Base-by-base conservation (phyloP, 2,797 vertebrate genomes). In the Argentina silus region DNA sequence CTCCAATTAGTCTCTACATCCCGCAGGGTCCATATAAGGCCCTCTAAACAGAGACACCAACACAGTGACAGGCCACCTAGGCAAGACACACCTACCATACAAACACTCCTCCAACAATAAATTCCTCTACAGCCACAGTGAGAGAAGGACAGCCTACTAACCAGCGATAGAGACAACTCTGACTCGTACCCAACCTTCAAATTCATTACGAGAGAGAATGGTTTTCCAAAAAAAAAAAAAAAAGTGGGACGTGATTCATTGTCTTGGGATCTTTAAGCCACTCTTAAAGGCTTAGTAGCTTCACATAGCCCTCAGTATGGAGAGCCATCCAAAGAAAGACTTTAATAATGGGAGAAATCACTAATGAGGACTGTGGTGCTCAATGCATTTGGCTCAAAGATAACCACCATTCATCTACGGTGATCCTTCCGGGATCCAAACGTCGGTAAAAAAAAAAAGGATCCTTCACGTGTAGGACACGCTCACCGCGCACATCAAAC, bases 231-330 rank as follows among this genome's bases (percentile, higher is more conserved):
- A 55, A 36, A 21, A 59, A 50, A 4, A 57, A 63, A 71, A 57
- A 85, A 87, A 88, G 74, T 78, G 78, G 84, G 83, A 72, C 67
- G 23, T 73, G 83, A 84, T 81, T 87, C 81, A 83, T 80, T 76
- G 71, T 85, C 83, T 81, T 79, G 21, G 76, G 80, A 84, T 76
- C 79, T 80, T 85, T 76, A 88, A 88, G 79, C 79, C 81, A 79
- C 75, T 82, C 74, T 89, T 85, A 87, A 85, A 87, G 77, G 85
- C 84, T 90, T 85, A 86, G 78, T 45, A 57, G 67, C 73, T 65
- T 74, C 70, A 69, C 67, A 66, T 63, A 14, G 75, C 81, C 77
- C 76, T 83, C 63, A 57, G 89, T 87, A 87, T 83, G 70, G 69
- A 43, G 74, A 68, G 72, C 69, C 79, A 79, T 85, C 14, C 17